phyloP scores from a whole-genome alignment of 1,140 invertebrate genomes.

The Sinella curviseta region DNA sequence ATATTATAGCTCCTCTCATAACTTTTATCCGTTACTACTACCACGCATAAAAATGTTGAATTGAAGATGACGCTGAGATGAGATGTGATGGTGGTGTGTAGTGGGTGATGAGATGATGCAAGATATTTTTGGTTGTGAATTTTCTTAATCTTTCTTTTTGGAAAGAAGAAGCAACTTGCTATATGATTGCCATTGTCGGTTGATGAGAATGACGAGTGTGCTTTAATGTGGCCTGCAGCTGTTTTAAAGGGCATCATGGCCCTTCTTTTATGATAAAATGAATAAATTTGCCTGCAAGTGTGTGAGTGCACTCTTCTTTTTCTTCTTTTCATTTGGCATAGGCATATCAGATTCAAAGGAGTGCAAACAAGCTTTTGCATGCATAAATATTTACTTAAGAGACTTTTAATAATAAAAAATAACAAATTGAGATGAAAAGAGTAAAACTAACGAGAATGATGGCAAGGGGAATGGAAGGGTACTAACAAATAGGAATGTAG shows the following conservation, averaged over 20 bases:
- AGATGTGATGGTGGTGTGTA: no score
- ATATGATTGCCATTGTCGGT: neutral
- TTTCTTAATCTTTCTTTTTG: no score
- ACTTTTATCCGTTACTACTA: no score
- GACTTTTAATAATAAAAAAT: neutral
- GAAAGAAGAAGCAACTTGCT: neutral
- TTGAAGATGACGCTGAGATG: no score
- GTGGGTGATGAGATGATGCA: no score
- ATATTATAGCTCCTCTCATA: no score
- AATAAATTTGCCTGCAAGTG: neutral
- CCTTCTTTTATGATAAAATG: neutral
- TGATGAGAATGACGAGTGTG: neutral
- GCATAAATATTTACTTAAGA: neutral
- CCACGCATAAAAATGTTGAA: no score
- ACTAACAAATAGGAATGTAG: no score
- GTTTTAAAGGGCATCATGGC: neutral
- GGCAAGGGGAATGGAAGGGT: neutral
- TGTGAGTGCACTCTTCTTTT: neutral
- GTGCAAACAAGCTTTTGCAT: neutral
- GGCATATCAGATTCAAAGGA: neutral
- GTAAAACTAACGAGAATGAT: neutral
- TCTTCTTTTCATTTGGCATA: neutral
- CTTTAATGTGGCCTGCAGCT: neutral
- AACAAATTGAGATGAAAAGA: neutral
- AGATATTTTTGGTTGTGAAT: no score